A percentile compares a stretch with the other conserved stretches of the same genome.
Conservation (phyloP, 2,797 vertebrate genomes). For the Eidolon dupreanum region DNA sequence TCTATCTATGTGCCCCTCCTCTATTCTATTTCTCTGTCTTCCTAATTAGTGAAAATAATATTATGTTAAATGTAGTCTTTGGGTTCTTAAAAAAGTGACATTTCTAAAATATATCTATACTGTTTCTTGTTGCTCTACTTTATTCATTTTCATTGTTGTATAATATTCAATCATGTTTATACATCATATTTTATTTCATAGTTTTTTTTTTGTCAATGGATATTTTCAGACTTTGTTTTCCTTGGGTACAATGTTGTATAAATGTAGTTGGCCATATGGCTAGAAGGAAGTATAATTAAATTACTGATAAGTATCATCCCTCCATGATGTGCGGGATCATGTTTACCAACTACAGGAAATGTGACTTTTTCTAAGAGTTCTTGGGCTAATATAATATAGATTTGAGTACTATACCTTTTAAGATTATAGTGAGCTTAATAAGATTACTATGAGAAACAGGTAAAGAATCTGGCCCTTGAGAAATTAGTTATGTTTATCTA, state of each 20-base stretch:
- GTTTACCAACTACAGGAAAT: not conserved
- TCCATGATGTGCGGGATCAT: not conserved
- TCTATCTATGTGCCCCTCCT: not conserved
- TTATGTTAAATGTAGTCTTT: not conserved
- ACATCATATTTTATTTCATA: not conserved
- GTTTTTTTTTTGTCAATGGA: not conserved
- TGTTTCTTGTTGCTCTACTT: not conserved
- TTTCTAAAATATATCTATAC: not conserved
- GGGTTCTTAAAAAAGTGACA: not conserved
- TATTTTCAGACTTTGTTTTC: not conserved
- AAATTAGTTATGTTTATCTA: not conserved
- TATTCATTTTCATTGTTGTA: not conserved
- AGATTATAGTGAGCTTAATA: not conserved
- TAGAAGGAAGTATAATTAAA: not conserved
- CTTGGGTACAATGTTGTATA: not conserved
- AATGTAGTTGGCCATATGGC: not conserved
- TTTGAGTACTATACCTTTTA: not conserved
- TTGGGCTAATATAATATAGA: not conserved
- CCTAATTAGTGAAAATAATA: not conserved
- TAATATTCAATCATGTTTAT: not conserved
- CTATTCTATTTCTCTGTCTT: not conserved
- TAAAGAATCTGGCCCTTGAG: not conserved
- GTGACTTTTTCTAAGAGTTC: not conserved
- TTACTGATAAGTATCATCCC: not conserved
- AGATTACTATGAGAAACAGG: not conserved